These are phyloP conservation scores for Atrichornis clamosus DNA, from an alignment of 2,113 vertebrate genomes.

Conservation along the genomic window DNA sequence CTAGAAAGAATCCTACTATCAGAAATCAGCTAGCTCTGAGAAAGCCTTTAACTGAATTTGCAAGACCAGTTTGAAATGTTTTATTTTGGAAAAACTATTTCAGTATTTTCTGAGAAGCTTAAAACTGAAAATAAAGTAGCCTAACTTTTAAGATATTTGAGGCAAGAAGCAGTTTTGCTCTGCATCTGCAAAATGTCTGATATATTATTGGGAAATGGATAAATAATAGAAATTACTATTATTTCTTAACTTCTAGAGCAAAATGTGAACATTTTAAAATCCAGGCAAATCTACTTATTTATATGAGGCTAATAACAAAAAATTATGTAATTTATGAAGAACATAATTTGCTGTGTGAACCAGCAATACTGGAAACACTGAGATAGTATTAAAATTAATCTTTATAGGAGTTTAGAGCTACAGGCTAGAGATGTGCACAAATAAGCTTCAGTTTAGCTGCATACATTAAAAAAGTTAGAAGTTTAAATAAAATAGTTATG, in stretches of 20 bases:
- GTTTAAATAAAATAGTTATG: not conserved
- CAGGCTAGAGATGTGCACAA: not conserved
- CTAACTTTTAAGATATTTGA: not conserved
- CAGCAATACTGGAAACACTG: not conserved
- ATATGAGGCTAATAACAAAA: not conserved
- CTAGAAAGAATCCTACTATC: not conserved
- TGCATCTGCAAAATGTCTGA: not conserved
- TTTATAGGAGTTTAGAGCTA: not conserved
- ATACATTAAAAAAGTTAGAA: not conserved
- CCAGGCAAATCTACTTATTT: not conserved
- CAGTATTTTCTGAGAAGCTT: not conserved
- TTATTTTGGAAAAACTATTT: not conserved
- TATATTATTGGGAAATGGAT: not conserved
- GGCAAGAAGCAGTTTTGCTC: not conserved
- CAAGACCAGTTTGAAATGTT: not conserved
- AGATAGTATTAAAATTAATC: not conserved
- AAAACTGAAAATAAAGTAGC: not conserved
- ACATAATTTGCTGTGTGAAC: not conserved
- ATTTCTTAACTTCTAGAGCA: not conserved
- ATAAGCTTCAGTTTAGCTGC: not conserved
- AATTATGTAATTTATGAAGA: not conserved
- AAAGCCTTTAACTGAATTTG: not conserved
- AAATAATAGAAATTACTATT: not conserved
- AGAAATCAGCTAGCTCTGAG: not conserved
- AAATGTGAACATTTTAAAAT: not conserved